Base-by-base conservation (phyloP, 2,797 vertebrate genomes). In the Pteronotus mesoamericanus region DNA sequence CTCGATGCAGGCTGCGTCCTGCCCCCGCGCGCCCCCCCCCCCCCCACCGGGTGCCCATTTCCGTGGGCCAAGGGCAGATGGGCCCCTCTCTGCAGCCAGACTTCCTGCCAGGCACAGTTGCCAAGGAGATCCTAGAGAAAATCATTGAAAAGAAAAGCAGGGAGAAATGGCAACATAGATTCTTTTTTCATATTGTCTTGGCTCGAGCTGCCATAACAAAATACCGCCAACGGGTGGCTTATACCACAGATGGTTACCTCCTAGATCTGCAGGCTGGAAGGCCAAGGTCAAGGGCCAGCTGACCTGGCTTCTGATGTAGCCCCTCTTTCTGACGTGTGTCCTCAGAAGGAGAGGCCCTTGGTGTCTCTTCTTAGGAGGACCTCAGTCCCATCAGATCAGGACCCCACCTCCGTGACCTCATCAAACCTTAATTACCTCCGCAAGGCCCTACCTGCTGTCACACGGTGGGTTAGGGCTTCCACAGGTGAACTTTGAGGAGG, bases 1-100 rank as follows among this genome's bases (percentile, higher is more conserved):
- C 44, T 10, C 61, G n/a, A 0, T 0, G 1, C 3, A 24, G 51
- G 51, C 53, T 32, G 5, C 0, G 0, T 32, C 32, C 66, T 1
- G 2, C 64, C 44, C 37, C 24, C 9, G 6, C 7, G 18, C 24
- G 16, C 3, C 16, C 64, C 44, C 37, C 24, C 9, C 6, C 7
- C 18, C 24, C 16, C 3, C 16, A 18, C 1, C 19, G 0, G 24
- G 44, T 19, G 10, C 59, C 7, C 1, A 0, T 6, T 26, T 18
- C 14, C 0, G 2, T 2, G 68, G 22, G 48, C 37, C 1, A 4
- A 46, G 71, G 64, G 39, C 61, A 83, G 46, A 10, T 0, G 0
- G 0, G 8, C 18, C n/a, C 19, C 32, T 72, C 44, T 16, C 59
- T 6, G 77, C 18, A 37, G 39, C 48, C 3, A 22, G 34, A 37